phyloP scores from a whole-genome alignment of 2,797 vertebrate species.

The Sparidentex hasta region DNA sequence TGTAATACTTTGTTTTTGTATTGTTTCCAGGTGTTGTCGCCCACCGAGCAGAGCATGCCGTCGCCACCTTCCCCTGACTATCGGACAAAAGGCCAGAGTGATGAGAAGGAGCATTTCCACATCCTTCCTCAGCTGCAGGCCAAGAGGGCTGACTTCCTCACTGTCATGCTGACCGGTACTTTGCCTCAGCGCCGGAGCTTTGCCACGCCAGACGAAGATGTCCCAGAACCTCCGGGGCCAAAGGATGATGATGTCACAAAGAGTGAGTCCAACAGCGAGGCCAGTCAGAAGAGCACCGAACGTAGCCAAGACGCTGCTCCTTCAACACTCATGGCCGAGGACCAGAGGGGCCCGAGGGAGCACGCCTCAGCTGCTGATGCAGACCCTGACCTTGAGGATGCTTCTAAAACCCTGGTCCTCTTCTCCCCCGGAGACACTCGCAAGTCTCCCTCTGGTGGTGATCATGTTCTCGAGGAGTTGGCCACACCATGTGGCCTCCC shows the following conservation, averaged over 20 bases:
- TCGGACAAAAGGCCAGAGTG: conserved; percentile 84
- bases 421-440: conserved; percentile 97
- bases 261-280: conserved; percentile 91
- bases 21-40: conserved; percentile 66
- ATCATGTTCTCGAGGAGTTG: conserved; percentile 88
- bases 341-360: conserved; percentile 89
- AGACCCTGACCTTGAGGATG: conserved; percentile 95
- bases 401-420: conserved; percentile 96
- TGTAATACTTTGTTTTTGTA: conserved; percentile 13
- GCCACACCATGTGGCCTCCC: conserved; percentile 87
- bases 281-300: conserved; percentile 93
- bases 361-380: conserved; percentile 90
- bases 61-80: conserved; percentile 82
- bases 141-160: conserved; percentile 93
- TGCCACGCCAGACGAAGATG: conserved; percentile 80
- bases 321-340: conserved; percentile 94
- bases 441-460: conserved; percentile 90
- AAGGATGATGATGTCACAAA: conserved; percentile 86
- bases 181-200: conserved; percentile 87
- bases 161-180: conserved; percentile 89
- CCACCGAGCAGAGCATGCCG: conserved; percentile 51
- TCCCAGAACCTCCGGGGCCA: conserved; percentile 75
- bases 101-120: conserved; percentile 90
- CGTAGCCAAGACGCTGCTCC: conserved; percentile 90
- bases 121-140: conserved; percentile 85